phyloP scores from a whole-genome alignment of 2,113 vertebrate genomes.

The Barnardius zonarius region DNA sequence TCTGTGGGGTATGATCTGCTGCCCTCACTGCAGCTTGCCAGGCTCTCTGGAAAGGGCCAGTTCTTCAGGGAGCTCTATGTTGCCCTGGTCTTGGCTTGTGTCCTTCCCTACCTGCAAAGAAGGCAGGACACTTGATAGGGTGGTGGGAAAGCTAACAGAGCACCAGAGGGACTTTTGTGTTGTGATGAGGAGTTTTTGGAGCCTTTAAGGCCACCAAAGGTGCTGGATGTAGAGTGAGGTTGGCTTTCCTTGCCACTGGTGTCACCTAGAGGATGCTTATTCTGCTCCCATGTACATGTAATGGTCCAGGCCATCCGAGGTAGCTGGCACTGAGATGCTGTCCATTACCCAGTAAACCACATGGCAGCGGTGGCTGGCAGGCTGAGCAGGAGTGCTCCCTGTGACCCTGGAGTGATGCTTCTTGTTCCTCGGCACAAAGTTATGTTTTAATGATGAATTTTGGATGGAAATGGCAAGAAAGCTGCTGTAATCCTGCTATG shows the following conservation, averaged over 20 bases:
- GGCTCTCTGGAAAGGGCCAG: not conserved
- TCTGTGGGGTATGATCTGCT: not conserved
- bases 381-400: not conserved
- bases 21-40: not conserved
- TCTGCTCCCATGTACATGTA: rapidly evolving
- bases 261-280: not conserved
- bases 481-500: not conserved
- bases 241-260: not conserved
- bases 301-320: not conserved
- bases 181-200: not conserved
- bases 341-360: rapidly evolving
- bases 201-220: not conserved
- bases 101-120: not conserved
- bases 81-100: not conserved
- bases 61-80: not conserved
- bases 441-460: not conserved
- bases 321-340: rapidly evolving
- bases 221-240: not conserved
- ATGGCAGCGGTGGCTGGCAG: not conserved
- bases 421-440: not conserved
- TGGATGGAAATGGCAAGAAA: not conserved
- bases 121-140: not conserved
- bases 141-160: not conserved
- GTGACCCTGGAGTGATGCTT: not conserved
- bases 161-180: not conserved